A percentile compares a stretch with the other conserved stretches of the same genome.
Evolutionary conservation across 2,113 vertebrate species (phyloP).

Genomic region (Monopterus albus): DNA sequence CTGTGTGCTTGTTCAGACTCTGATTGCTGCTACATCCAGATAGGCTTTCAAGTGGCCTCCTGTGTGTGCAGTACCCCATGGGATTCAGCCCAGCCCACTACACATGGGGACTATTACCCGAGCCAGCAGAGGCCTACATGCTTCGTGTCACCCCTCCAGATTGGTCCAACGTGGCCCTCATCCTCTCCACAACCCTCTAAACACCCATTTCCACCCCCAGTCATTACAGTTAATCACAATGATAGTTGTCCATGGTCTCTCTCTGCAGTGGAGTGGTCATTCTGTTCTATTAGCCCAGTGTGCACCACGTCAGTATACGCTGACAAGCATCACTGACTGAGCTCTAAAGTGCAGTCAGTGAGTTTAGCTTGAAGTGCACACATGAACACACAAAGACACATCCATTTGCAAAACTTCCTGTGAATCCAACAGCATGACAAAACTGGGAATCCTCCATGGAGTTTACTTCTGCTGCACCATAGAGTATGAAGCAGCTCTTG

Average conservation of each 20-base stretch:
- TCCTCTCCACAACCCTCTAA: constrained; percentile 71
- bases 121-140: constrained; percentile 49
- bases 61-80: constrained; percentile 73
- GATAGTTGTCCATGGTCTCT: constrained; percentile 69
- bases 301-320: constrained; percentile 8
- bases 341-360: constrained; percentile 44
- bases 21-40: constrained; percentile 83
- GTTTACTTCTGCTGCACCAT: constrained; percentile 17
- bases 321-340: constrained; percentile 41
- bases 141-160: constrained; percentile 57
- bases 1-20: constrained; percentile 76
- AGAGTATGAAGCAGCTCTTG: constrained; percentile 2
- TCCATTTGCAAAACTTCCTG: constrained; percentile 42
- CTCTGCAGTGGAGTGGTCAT: constrained; percentile 65
- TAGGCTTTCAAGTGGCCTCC: constrained; percentile 83
- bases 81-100: constrained; percentile 70
- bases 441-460: constrained; percentile 8
- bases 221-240: constrained; percentile 76
- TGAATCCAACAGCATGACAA: constrained; percentile 43
- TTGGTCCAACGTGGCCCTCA: constrained; percentile 62
- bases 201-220: constrained; percentile 72
- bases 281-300: constrained; percentile 52
- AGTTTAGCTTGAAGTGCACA: constrained; percentile 24
- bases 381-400: constrained; percentile 28
- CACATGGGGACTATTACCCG: constrained; percentile 84